A percentile compares a stretch with the other conserved stretches of the same genome.
Evolutionary conservation across 2,797 vertebrate species (phyloP).

Genomic region (Buphagus erythrorhynchus): DNA sequence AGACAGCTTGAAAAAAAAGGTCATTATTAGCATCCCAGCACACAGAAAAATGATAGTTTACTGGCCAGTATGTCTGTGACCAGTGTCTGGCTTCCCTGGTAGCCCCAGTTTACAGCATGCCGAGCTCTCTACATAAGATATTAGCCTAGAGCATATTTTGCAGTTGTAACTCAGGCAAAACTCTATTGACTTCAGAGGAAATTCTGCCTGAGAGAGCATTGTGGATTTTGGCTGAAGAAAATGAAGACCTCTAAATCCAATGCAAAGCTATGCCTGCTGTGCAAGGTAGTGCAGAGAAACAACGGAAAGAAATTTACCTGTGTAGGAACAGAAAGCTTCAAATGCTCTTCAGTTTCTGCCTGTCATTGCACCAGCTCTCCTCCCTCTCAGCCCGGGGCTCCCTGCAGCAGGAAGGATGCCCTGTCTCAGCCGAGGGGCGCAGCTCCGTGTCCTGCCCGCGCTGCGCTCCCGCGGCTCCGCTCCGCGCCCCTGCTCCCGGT

Average conservation of each 20-base stretch:
- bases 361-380: slow-evolving; percentile 43
- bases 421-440: accelerated
- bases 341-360: slow-evolving; percentile 48
- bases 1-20: background rate
- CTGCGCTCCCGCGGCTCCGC: background rate
- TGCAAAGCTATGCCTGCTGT: background rate
- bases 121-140: background rate
- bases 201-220: background rate
- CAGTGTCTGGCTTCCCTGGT: background rate
- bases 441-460: background rate
- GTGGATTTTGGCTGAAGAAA: background rate
- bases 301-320: slow-evolving; percentile 44
- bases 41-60: background rate
- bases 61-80: background rate
- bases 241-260: background rate
- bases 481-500: background rate
- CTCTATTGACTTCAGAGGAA: background rate
- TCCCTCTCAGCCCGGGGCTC: background rate
- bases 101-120: background rate
- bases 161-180: background rate
- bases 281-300: background rate
- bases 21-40: background rate
- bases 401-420: background rate
- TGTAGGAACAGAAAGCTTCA: background rate
- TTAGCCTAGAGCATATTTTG: background rate